Evolutionary conservation across 2,888 invertebrate species (phyloP), one percentile per base, ranked within the genome.

Genomic region (Plagodis pulveraria): DNA sequence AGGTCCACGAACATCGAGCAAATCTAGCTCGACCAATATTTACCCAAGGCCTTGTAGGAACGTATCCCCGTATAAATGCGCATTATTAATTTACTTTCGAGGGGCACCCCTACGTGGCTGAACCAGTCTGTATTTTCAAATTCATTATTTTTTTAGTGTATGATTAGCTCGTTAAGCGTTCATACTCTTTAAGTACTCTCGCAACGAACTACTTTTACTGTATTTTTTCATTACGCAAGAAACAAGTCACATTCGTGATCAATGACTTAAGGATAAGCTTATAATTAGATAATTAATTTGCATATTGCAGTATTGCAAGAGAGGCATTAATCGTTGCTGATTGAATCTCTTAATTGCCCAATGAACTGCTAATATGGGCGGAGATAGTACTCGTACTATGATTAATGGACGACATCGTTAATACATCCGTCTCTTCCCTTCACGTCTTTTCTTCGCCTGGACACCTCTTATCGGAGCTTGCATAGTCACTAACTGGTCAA

Each of bases 231-330:
- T 86, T 84, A 82, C 71, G 72, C 78, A 86, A 89, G 65, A 65
- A 71, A 82, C 84, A 76, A 80, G 81, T 81, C 83, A 77, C 78
- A 79, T 82, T 85, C 85, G 86, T 87, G 88, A 89, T 86, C 83
- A 87, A 88, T 89, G 85, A 81, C 84, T 86, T 81, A 83, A 75
- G 87, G 83, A 87, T 88, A 84, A 82, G 72, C 80, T 83, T 74
- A 81, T 87, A 90, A 89, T 89, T 89, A 89, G 85, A 85, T 83
- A 82, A 80, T 84, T 67, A 64, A 88, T 89, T 89, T 85, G 80
- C 83, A 84, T 88, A 84, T 83, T 72, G 79, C 74, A 72, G 87
- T 83, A 77, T 52, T 52, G 56, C 56, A 41, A 38, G 58, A 50
- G 62, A 59, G 51, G 46, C 62, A 69, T 67, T 60, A 59, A 69